Evolutionary conservation across 2,888 invertebrate species (phyloP).

Genomic region (Apamea crenata): DNA sequence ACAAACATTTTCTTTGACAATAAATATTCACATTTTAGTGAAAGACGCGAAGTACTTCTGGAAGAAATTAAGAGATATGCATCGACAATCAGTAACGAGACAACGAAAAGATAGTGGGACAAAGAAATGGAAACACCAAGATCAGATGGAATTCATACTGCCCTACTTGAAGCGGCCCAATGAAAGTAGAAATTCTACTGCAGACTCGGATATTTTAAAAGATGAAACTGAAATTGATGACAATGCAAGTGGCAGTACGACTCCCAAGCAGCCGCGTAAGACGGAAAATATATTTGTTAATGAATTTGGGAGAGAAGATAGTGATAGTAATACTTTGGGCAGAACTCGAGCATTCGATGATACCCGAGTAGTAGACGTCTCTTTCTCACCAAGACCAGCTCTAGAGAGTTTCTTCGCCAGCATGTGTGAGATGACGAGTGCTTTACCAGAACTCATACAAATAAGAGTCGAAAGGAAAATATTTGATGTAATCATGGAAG

Average conservation of each 20-base stretch:
- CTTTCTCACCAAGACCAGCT: conserved; percentile 28
- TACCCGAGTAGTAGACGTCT: conserved; percentile 7
- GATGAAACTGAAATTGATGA: conserved; percentile 38
- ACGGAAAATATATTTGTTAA: conserved; percentile 42
- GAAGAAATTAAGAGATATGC: conserved; percentile 44
- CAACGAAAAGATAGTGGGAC: conserved; percentile 41
- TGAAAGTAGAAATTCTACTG: conserved; percentile 30
- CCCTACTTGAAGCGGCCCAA: conserved; percentile 38
- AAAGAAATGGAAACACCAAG: conserved; percentile 49
- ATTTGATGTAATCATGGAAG: conserved; percentile 47
- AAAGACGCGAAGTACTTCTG: conserved; percentile 47
- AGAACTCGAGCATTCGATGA: conserved; percentile 26
- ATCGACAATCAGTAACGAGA: conserved; percentile 42
- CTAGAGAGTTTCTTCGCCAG: conserved; percentile 45
- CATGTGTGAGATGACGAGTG: conserved; percentile 47
- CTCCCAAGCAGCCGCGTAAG: conserved; percentile 40
- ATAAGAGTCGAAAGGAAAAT: conserved; percentile 54
- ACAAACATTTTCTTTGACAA: not conserved
- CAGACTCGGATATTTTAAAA: conserved; percentile 41
- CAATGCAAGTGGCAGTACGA: conserved; percentile 37
- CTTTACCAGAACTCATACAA: conserved; percentile 42
- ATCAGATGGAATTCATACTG: conserved; percentile 42
- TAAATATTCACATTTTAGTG: conserved; percentile 30
- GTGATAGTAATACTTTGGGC: conserved; percentile 22
- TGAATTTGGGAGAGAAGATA: conserved; percentile 35